Conservation (phyloP, 2,888 invertebrate genomes). For the Erynnis tages region DNA sequence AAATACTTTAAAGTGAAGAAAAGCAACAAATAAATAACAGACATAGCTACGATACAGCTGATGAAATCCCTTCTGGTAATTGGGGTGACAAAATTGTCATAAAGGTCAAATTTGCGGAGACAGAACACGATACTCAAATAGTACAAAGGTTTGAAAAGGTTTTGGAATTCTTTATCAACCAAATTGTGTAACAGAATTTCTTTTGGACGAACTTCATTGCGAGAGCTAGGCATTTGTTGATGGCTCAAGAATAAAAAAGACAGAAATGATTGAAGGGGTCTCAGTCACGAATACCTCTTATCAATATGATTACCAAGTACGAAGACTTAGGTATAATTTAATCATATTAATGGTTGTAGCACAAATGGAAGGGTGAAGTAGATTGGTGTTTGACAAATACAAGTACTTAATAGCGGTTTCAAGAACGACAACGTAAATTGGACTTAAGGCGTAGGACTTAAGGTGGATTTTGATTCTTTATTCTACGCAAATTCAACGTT, state of each 20-base stretch:
- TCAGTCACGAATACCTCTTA: neutral
- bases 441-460: too few species aligned
- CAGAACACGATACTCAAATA: slow-evolving; percentile 29
- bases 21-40: slow-evolving; percentile 25
- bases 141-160: slow-evolving; percentile 28
- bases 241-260: too few species aligned
- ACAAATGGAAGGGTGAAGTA: neutral
- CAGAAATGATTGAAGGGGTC: too few species aligned
- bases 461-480: too few species aligned
- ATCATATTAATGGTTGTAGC: neutral
- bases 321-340: neutral
- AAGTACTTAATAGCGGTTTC: too few species aligned
- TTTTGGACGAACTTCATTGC: neutral
- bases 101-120: slow-evolving; percentile 30
- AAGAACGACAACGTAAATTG: too few species aligned
- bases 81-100: slow-evolving; percentile 16
- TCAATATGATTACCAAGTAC: too few species aligned
- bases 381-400: neutral
- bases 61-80: slow-evolving; percentile 20
- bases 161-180: slow-evolving; percentile 16
- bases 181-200: slow-evolving; percentile 14
- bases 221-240: neutral
- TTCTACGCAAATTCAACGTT: too few species aligned
- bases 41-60: slow-evolving; percentile 8
- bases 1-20: slow-evolving; percentile 26